phyloP scores from a whole-genome alignment of 2,113 vertebrate species.

The Scalopus aquaticus region DNA sequence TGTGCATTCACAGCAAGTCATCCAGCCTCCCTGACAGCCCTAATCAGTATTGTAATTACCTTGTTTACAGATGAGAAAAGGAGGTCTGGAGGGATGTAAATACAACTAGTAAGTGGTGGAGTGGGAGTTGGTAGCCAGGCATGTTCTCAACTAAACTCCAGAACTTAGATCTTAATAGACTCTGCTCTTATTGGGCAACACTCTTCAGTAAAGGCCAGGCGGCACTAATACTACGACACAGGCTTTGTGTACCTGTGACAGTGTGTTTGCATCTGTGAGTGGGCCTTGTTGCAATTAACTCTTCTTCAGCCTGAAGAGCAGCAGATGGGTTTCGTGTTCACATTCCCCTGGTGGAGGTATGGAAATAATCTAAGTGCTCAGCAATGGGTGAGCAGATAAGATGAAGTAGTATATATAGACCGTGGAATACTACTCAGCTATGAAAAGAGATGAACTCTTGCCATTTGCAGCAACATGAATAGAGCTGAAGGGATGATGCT shows the following conservation, averaged over 20 bases:
- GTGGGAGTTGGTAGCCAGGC: background rate
- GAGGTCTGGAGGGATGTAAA: background rate
- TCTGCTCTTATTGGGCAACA: too few relatives aligned
- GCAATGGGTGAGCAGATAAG: too few relatives aligned
- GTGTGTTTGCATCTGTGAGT: background rate
- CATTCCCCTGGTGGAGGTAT: background rate
- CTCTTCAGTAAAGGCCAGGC: background rate
- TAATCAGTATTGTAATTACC: background rate
- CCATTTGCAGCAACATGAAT: too few relatives aligned
- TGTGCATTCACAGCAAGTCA: background rate
- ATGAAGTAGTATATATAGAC: too few relatives aligned
- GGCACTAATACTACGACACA: background rate
- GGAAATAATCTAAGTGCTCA: too few relatives aligned
- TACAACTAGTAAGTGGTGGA: background rate
- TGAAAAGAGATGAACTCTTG: too few relatives aligned
- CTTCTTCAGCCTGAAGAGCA: background rate
- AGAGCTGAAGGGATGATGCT: too few relatives aligned
- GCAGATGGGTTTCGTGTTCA: constrained; percentile 46
- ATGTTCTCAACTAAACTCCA: background rate
- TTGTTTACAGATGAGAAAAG: background rate
- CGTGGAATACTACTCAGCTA: too few relatives aligned
- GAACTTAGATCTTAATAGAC: background rate
- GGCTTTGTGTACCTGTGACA: background rate
- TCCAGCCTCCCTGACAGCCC: background rate
- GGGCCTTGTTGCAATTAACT: background rate